These are phyloP conservation scores for Pachydiplax longipennis DNA, from an alignment of 2,888 invertebrate species.

Conservation along the genomic window DNA sequence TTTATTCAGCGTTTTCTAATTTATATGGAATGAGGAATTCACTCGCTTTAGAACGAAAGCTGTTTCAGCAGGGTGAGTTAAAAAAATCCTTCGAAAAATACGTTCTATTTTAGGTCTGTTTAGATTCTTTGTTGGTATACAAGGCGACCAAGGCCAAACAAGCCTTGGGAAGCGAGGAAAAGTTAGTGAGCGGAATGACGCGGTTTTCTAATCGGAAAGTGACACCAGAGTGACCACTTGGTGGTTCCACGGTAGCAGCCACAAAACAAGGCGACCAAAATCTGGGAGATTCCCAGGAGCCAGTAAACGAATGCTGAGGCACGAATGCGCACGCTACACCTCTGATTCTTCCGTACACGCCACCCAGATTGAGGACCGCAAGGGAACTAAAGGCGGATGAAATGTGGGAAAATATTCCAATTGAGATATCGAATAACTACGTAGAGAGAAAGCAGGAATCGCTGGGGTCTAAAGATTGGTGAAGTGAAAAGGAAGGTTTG, in stretches of 20 bases:
- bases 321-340: background rate
- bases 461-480: background rate
- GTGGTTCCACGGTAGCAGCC: background rate
- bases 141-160: no score
- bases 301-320: background rate
- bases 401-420: background rate
- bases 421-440: background rate
- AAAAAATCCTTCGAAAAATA: no score
- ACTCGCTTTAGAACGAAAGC: no score
- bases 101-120: no score
- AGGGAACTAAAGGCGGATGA: background rate
- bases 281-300: background rate
- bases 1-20: no score
- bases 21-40: no score
- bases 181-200: no score
- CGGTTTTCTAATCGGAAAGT: background rate
- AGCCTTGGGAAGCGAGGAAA: no score
- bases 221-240: background rate
- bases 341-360: background rate
- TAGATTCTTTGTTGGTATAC: no score
- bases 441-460: background rate
- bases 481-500: background rate
- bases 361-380: background rate
- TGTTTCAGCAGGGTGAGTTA: no score
- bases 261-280: background rate